phyloP scores from a whole-genome alignment of 2,797 vertebrate genomes.

The Petrocephalus schoutedeni region DNA sequence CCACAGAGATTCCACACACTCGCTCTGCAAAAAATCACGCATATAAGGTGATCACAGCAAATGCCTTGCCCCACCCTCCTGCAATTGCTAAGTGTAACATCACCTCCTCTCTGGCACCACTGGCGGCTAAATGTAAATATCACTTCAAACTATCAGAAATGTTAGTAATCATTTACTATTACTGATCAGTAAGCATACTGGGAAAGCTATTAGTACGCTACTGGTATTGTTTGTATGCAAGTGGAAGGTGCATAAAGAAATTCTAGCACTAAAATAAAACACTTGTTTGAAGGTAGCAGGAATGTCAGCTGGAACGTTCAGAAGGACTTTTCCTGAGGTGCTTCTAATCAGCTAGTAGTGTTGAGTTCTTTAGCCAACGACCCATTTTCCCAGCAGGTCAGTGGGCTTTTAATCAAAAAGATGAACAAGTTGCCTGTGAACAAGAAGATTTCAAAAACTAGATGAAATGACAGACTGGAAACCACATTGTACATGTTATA shows the following conservation, averaged over 20 bases:
- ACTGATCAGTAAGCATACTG: background rate
- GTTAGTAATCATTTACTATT: background rate
- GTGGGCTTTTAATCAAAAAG: background rate
- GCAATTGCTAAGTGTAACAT: background rate
- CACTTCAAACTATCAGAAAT: background rate
- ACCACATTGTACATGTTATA: background rate
- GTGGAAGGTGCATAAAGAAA: background rate
- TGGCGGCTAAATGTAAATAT: background rate
- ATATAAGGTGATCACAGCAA: background rate
- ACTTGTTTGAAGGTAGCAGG: background rate
- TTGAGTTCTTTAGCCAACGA: background rate
- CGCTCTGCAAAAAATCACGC: background rate
- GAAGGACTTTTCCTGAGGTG: background rate
- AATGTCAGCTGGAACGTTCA: background rate
- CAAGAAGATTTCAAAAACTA: background rate
- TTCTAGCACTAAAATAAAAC: background rate
- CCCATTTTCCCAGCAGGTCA: background rate
- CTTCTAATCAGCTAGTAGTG: background rate
- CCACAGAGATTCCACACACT: background rate
- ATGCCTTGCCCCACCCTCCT: background rate
- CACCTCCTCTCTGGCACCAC: no score
- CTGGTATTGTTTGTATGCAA: background rate
- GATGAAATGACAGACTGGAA: background rate
- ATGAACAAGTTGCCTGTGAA: background rate
- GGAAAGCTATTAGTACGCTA: background rate